Percentiles rank a stretch among this genome's conserved stretches.
These are phyloP conservation scores for Cyprichromis sp. DNA, from an alignment of 2,113 vertebrate genomes.

Conservation along the genomic window DNA sequence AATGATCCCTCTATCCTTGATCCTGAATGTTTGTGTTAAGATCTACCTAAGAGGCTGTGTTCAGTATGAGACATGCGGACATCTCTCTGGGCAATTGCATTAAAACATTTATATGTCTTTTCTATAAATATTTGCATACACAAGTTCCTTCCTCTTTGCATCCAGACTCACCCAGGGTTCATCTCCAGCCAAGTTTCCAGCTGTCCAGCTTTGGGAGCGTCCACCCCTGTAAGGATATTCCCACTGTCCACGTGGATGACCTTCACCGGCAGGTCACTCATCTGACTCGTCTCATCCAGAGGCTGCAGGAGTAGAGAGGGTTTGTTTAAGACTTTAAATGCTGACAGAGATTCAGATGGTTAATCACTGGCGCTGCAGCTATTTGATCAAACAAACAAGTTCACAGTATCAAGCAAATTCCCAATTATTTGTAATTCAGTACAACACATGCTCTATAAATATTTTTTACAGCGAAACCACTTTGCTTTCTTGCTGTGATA, in stretches of 20 bases:
- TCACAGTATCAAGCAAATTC: not conserved
- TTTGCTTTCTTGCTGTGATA: not conserved
- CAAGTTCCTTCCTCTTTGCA: conserved; percentile 58
- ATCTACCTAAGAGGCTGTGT: not conserved
- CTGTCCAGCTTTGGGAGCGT: conserved; percentile 89
- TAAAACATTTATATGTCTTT: not conserved
- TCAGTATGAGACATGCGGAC: not conserved
- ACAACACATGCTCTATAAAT: not conserved
- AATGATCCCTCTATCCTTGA: not conserved
- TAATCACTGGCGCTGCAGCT: not conserved
- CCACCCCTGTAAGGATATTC: conserved; percentile 89
- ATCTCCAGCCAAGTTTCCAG: conserved; percentile 95
- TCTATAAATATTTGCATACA: not conserved
- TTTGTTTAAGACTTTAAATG: not conserved
- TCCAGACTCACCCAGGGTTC: conserved; percentile 89
- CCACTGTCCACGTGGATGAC: conserved; percentile 96
- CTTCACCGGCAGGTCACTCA: conserved; percentile 95
- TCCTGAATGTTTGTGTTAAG: not conserved
- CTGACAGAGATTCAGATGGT: not conserved
- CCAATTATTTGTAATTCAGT: not conserved
- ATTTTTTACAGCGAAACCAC: not conserved
- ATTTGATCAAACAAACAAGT: not conserved
- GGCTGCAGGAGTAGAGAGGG: conserved; percentile 67
- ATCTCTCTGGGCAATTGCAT: not conserved
- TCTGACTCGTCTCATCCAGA: conserved; percentile 95